Base-by-base conservation (phyloP, 1,140 invertebrate species). In the Cheumatopsyche charites region DNA sequence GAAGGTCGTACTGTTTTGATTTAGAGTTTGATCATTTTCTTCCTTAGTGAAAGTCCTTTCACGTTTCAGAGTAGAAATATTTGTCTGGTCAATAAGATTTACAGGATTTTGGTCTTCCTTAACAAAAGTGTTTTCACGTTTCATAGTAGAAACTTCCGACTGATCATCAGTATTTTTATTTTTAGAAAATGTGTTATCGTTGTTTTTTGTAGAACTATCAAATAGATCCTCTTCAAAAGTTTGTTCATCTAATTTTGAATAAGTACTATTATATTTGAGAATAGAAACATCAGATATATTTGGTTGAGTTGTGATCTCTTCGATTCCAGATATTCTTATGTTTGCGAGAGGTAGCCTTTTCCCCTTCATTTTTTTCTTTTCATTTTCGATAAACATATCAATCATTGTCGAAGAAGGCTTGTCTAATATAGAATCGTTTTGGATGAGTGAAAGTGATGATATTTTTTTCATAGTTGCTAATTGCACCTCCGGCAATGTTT, bases 31-130 rank as follows among this genome's bases (percentile, higher is more conserved):
- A 1, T 23, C 19, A 11, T n/a, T n/a, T n/a, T 36, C 29, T 11
- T 82, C 79, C 70, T 79, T 82, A 2, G 78, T 81, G 58, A 79
- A 82, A 62, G 81, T 82, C 0, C 79, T 80, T 72, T 81, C 81
- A 17, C 81, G 72, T 75, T 79, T 80, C 6, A 81, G 65, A 23
- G 78, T 2, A 1, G 67, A 26, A 43, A 17, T 21, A 36, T 36
- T 36, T 36, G 29, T 4, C 9, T 36, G 3, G 29, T 4, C 29
- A 9, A n/a, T n/a, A n/a, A n/a, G n/a, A 23, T 21, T 62, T 62
- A 17, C 15, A 11, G 11, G 3, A 42, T 36, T 41, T 65, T 36
- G 7, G 19, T 36, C 29, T 11, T 82, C 79, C 70, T 79, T 82
- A 2, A 79, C 81, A 61, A 79, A 82, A 62, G 81, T 82, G 0